A percentile compares a stretch with the other conserved stretches of the same genome.
phyloP scores from a whole-genome alignment of 2,888 invertebrate genomes.

The Sinelater perroti region DNA sequence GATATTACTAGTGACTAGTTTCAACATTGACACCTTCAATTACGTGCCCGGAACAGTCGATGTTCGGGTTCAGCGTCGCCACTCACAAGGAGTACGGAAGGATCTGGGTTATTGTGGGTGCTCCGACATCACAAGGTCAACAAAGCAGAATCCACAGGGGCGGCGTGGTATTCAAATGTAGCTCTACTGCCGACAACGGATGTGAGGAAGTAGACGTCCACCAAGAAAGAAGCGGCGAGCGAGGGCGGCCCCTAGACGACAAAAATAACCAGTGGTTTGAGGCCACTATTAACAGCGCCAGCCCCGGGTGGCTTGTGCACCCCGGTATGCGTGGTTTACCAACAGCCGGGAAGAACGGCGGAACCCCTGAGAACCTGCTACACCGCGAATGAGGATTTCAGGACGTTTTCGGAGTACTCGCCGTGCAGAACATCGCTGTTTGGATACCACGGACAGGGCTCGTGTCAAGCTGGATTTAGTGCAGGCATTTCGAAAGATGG shows the following conservation, averaged over 20 bases:
- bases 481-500: conserved; percentile 88
- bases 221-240: conserved; percentile 60
- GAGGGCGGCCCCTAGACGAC: conserved; percentile 80
- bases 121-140: conserved; percentile 82
- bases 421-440: conserved; percentile 88
- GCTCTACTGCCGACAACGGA: conserved; percentile 68
- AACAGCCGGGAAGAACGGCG: conserved; percentile 74
- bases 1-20: conserved; percentile 54
- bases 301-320: conserved; percentile 93
- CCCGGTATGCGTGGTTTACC: conserved; percentile 90
- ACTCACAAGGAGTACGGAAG: conserved; percentile 74
- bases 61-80: conserved; percentile 91
- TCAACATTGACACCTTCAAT: conserved; percentile 82
- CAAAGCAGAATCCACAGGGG: conserved; percentile 73
- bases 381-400: conserved; percentile 79
- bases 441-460: conserved; percentile 93
- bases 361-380: conserved; percentile 96
- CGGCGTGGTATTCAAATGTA: conserved; percentile 89
- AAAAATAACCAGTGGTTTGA: conserved; percentile 97
- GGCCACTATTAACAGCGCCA: conserved; percentile 86
- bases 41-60: conserved; percentile 75
- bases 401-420: conserved; percentile 83
- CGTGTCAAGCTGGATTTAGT: conserved; percentile 96
- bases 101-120: conserved; percentile 88
- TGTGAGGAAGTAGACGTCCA: conserved; percentile 79